These are phyloP conservation scores for Pseudococcus longispinus DNA, from an alignment of 2,888 invertebrate species.

Conservation along the genomic window DNA sequence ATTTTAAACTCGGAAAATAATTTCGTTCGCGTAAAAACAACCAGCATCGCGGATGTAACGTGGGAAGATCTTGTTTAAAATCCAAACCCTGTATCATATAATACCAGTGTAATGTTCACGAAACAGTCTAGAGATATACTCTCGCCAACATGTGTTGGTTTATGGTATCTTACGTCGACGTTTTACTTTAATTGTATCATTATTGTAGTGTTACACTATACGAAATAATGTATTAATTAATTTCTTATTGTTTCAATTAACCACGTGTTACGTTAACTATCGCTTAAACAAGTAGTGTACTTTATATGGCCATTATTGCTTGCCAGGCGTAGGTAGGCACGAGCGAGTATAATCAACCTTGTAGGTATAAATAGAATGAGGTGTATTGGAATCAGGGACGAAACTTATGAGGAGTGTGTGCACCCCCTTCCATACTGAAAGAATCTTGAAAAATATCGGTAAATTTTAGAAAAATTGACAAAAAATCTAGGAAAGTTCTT, in stretches of 20 bases:
- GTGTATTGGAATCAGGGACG: too few species aligned
- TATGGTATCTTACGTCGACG: neutral
- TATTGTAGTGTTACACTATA: neutral
- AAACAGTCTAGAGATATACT: neutral
- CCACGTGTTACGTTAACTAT: neutral
- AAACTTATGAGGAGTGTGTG: too few species aligned
- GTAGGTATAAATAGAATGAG: neutral
- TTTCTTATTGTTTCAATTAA: slow-evolving; percentile 20
- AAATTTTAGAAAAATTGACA: too few species aligned
- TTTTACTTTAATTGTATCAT: neutral
- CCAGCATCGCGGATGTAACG: neutral
- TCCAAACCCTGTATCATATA: neutral
- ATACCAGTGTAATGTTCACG: neutral
- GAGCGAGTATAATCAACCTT: neutral
- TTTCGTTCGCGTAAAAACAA: neutral
- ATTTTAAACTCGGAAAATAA: neutral
- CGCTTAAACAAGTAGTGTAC: neutral
- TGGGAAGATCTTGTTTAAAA: neutral
- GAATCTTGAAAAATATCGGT: too few species aligned
- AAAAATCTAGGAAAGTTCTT: too few species aligned
- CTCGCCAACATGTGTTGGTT: neutral
- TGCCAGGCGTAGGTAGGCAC: neutral
- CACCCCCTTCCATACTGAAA: too few species aligned
- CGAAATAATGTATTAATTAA: neutral
- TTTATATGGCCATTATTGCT: neutral